These are phyloP conservation scores for Helleia helle DNA, from an alignment of 2,888 invertebrate species.

Conservation along the genomic window DNA sequence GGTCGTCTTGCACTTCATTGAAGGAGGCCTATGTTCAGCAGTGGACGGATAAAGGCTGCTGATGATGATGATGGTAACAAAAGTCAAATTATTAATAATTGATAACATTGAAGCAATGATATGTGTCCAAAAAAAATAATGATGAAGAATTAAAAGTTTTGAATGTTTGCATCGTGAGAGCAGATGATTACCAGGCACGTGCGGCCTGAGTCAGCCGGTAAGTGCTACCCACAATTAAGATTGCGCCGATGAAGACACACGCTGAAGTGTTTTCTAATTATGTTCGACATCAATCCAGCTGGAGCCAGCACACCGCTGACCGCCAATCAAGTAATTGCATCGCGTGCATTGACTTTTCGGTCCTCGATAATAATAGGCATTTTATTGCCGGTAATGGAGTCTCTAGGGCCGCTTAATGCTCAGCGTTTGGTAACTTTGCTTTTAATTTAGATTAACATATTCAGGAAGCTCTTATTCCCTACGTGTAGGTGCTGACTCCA, in stretches of 20 bases:
- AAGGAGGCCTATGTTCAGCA: too few species aligned
- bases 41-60: too few species aligned
- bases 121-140: conserved; percentile 6
- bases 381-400: conserved; percentile 73
- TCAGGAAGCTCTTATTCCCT: conserved; percentile 41
- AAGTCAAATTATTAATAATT: too few species aligned
- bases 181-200: conserved; percentile 33
- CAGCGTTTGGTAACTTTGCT: conserved; percentile 52
- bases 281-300: conserved; percentile 67
- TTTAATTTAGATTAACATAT: conserved; percentile 68
- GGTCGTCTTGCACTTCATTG: too few species aligned
- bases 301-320: conserved; percentile 68
- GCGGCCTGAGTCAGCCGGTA: conserved; percentile 64
- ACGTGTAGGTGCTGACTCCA: conserved; percentile 29
- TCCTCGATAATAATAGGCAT: conserved; percentile 74
- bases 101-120: conserved; percentile 2
- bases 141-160: not conserved
- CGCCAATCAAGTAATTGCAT: conserved; percentile 74
- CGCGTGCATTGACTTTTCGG: conserved; percentile 72
- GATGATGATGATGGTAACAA: too few species aligned
- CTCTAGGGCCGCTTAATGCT: conserved; percentile 69
- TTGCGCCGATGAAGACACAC: conserved; percentile 66
- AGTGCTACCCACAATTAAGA: conserved; percentile 71
- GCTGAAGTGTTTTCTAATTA: conserved; percentile 74
- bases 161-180: not conserved